Percentiles rank a stretch among this genome's conserved stretches.
phyloP scores from a whole-genome alignment of 1,140 invertebrate species.

The Drosophila nasuta region DNA sequence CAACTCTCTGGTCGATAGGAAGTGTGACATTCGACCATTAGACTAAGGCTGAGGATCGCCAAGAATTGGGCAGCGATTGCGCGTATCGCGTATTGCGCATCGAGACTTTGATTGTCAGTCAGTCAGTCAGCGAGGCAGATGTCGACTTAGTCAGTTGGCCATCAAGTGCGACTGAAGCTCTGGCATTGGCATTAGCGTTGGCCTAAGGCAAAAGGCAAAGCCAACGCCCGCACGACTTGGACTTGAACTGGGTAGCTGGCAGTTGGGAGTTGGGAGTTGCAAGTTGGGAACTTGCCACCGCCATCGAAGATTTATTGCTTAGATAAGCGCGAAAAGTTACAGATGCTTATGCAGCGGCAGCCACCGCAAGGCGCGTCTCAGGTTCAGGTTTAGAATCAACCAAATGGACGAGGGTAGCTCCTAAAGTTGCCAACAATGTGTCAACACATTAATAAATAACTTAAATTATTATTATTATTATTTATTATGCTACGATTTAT shows the following conservation, averaged over 20 bases:
- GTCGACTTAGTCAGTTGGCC: slow-evolving; percentile 58
- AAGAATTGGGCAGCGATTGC: slow-evolving; percentile 22
- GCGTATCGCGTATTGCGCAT: slow-evolving; percentile 52
- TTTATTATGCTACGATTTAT: no score
- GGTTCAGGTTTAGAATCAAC: slow-evolving; percentile 53
- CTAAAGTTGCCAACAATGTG: neutral
- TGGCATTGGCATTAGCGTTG: slow-evolving; percentile 9
- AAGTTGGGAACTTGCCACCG: slow-evolving; percentile 71
- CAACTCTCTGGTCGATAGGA: slow-evolving; percentile 40
- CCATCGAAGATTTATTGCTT: slow-evolving; percentile 81
- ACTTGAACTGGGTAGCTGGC: slow-evolving; percentile 31
- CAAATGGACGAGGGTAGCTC: slow-evolving; percentile 57
- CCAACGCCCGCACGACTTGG: slow-evolving; percentile 78
- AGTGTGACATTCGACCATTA: slow-evolving; percentile 80
- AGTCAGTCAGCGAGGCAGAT: slow-evolving; percentile 58
- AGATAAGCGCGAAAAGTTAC: slow-evolving; percentile 82
- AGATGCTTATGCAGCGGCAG: slow-evolving; percentile 81
- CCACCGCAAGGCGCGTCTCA: slow-evolving; percentile 68
- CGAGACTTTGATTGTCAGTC: slow-evolving; percentile 70
- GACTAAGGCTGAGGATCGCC: slow-evolving; percentile 48
- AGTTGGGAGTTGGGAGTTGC: slow-evolving; percentile 39
- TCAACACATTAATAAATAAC: neutral
- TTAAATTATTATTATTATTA: no score
- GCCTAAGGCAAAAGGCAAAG: slow-evolving; percentile 37
- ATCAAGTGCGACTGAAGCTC: slow-evolving; percentile 47